These are phyloP conservation scores for Catocala sponsa DNA, from an alignment of 2,888 invertebrate species.

Conservation along the genomic window DNA sequence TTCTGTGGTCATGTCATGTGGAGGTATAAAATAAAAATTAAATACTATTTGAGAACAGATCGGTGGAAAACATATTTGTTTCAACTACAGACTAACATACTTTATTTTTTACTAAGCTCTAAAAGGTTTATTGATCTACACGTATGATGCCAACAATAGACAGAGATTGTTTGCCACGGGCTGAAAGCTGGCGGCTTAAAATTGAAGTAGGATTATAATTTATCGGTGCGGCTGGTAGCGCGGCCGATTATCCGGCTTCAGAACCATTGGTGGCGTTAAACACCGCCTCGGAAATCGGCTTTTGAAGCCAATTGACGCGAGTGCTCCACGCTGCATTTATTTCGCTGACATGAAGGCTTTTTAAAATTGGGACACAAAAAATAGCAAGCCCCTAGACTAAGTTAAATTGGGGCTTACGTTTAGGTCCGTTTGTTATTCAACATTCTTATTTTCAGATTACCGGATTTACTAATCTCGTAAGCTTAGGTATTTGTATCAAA, in stretches of 20 bases:
- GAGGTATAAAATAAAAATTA: no score
- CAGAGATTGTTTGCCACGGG: constrained; percentile 30
- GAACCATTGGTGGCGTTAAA: constrained; percentile 42
- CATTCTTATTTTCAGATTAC: neutral
- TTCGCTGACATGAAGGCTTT: constrained; percentile 18
- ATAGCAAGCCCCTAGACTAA: neutral
- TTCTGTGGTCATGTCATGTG: no score
- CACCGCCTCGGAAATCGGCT: constrained; percentile 40
- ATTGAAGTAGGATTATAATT: constrained; percentile 50
- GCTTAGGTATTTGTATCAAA: neutral
- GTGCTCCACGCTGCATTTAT: constrained; percentile 22
- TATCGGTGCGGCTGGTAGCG: constrained; percentile 39
- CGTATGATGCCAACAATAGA: constrained; percentile 22
- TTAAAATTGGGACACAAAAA: constrained; percentile 9
- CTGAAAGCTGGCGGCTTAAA: constrained; percentile 41
- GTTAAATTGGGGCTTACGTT: neutral
- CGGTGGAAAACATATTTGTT: no score
- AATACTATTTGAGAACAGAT: no score
- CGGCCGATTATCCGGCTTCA: constrained; percentile 50
- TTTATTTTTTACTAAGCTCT: no score
- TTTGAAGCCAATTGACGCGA: constrained; percentile 43
- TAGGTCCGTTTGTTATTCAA: neutral
- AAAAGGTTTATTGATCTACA: neutral
- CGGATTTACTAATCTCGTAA: neutral
- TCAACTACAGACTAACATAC: no score